Evolutionary conservation across 2,888 invertebrate species (phyloP).

Genomic region (Megamerina dolium): DNA sequence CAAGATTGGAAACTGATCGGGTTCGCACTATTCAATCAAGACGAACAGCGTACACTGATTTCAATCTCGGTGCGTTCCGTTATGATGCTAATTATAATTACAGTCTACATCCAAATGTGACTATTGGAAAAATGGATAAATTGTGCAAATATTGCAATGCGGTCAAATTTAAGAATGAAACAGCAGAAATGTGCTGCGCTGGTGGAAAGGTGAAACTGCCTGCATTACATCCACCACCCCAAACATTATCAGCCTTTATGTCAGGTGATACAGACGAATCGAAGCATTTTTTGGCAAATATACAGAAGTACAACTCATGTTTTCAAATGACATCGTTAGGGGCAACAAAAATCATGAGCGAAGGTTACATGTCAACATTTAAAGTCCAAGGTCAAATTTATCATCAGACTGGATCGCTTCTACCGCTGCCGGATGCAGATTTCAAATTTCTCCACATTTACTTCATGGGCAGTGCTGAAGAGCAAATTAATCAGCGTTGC

Average conservation of each 20-base stretch:
- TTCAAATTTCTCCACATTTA: conserved; percentile 17
- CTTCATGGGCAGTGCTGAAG: conserved; percentile 10
- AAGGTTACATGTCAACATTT: conserved; percentile 7
- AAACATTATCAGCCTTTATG: conserved; percentile 7
- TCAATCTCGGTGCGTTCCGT: conserved; percentile 1
- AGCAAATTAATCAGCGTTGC: conserved; percentile 9
- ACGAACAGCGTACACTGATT: not conserved
- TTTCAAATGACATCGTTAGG: conserved; percentile 13
- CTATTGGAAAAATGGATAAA: conserved; percentile 2
- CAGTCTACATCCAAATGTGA: not conserved
- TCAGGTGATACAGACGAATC: conserved; percentile 1
- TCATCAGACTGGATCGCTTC: conserved; percentile 1
- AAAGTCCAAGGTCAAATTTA: not conserved
- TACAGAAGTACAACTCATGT: conserved; percentile 2
- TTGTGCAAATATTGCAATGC: not conserved
- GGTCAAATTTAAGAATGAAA: conserved; percentile 1
- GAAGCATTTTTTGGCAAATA: conserved; percentile 4
- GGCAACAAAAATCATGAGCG: conserved; percentile 2
- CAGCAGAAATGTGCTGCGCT: conserved; percentile 5
- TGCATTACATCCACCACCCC: conserved; percentile 7
- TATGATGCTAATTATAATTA: not conserved
- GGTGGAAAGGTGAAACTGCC: conserved; percentile 12
- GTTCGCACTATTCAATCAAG: not conserved
- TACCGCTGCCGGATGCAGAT: conserved; percentile 5
- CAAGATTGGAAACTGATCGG: not conserved